Conservation (phyloP, 1,140 invertebrate genomes). For the Lepidurus couesii region DNA sequence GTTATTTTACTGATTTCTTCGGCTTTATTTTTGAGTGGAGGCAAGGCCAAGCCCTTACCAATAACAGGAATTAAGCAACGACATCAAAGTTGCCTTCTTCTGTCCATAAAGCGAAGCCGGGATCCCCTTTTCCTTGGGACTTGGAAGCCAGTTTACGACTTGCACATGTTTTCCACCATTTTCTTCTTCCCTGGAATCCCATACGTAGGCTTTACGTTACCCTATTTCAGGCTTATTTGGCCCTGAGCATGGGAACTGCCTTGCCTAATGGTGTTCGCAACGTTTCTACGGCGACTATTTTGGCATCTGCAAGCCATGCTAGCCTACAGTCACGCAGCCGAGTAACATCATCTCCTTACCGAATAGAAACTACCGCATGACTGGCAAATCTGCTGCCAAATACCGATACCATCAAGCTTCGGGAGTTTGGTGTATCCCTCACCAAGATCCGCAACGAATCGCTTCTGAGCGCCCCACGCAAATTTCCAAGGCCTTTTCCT, state of each 20-base stretch:
- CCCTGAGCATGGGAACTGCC: not conserved
- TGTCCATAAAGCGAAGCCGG: not conserved
- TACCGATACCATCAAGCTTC: not conserved
- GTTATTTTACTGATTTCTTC: not conserved
- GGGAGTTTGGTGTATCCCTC: not conserved
- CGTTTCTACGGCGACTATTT: not conserved
- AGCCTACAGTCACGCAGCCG: not conserved
- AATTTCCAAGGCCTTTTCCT: conserved; percentile 13
- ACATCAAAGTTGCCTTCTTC: not conserved
- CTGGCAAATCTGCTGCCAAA: not conserved
- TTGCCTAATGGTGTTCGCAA: conserved; percentile 7
- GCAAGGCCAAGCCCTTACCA: not conserved
- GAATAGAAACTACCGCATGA: not conserved
- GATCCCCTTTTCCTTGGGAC: conserved; percentile 7
- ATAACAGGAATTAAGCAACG: conserved; percentile 4
- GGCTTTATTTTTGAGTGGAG: too few species aligned
- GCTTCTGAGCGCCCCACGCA: not conserved
- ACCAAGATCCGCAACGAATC: not conserved
- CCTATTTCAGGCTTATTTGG: not conserved
- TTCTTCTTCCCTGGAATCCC: not conserved
- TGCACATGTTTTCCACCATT: not conserved
- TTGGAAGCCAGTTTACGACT: not conserved
- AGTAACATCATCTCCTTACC: not conserved
- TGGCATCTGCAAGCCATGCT: not conserved
- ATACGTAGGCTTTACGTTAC: conserved; percentile 14